Evolutionary conservation across 2,888 invertebrate species (phyloP), one percentile per base, ranked within the genome.

Genomic region (Eupithecia exiguata): DNA sequence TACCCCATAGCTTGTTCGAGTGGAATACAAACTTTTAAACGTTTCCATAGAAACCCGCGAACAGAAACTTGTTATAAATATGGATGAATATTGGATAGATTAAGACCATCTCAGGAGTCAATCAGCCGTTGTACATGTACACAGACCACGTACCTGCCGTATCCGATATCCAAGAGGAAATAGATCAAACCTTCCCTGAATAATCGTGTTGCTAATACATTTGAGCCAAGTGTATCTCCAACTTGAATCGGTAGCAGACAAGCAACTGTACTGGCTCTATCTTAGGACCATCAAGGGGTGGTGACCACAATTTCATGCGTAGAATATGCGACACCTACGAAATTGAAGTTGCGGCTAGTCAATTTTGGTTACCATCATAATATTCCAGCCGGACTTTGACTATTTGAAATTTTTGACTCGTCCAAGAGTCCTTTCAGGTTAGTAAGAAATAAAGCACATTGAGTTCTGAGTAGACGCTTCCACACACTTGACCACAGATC

Each of bases 171-270:
- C 58, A 5, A 12, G 58, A 58, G 58, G 5, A 58, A 58, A 58
- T 14, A 58, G 1, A 58, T 58, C 58, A 25, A 58, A 21, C 25
- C 5, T 53, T 14, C 58, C 58, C 21, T 58, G 58, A 25, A 58
- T 58, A 58, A 58, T 25, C 58, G 25, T 58, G 53, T 58, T 58
- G 53, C 21, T 58, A 58, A 58, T 58, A 58, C 12, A 58, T 58
- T 58, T 21, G 58, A 25, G 58, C 25, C 58, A 58, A 58, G 58
- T 25, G 9, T 58, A 25, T 58, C 21, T 25, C 1, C 21, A 6
- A 18, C 46, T 43, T 49, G 21, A n/a, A 0, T 3, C 1, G 9
- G n/a, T 49, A 49, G 46, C 12, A 21, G 21, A 53, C n/a, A 12
- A 21, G 53, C 53, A 49, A 49, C 49, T 38, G 38, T 6, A 36